These are phyloP conservation scores for Anoncus sp. DNA, from an alignment of 2,888 invertebrate genomes.

Conservation along the genomic window DNA sequence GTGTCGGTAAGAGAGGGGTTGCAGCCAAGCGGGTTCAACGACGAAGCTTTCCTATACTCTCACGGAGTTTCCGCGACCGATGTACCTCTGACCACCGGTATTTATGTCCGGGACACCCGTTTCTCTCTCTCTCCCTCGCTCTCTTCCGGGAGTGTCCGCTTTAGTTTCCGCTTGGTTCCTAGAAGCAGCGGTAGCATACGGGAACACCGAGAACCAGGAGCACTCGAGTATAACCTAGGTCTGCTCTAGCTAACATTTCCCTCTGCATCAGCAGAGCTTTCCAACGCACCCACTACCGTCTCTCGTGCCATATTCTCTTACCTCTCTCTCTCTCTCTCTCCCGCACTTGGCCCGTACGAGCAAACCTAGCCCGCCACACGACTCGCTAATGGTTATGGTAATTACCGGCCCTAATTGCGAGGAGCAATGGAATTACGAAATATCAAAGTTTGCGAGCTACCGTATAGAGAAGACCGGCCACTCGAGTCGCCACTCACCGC, in stretches of 20 bases:
- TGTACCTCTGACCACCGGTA: constrained; percentile 79
- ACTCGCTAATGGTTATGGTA: constrained; percentile 83
- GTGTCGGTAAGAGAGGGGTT: constrained; percentile 64
- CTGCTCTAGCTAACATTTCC: constrained; percentile 54
- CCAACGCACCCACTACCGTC: constrained; percentile 45
- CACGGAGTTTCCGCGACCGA: constrained; percentile 64
- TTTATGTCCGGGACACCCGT: constrained; percentile 80
- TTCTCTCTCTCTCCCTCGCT: constrained; percentile 68
- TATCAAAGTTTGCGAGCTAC: constrained; percentile 79
- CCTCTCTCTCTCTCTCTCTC: constrained; percentile 27
- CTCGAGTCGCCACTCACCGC: constrained; percentile 51
- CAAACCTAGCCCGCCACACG: constrained; percentile 65
- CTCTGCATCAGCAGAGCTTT: constrained; percentile 64
- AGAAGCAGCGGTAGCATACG: constrained; percentile 50
- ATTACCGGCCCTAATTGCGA: constrained; percentile 83
- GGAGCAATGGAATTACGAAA: constrained; percentile 83
- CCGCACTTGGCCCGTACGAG: constrained; percentile 44
- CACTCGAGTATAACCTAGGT: constrained; percentile 54
- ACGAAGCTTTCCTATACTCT: constrained; percentile 73
- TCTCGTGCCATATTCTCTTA: constrained; percentile 34
- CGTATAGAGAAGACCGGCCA: constrained; percentile 55
- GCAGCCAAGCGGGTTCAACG: constrained; percentile 67
- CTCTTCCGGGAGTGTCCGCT: constrained; percentile 50
- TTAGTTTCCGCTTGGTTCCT: constrained; percentile 62
- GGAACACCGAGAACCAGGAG: constrained; percentile 47